Percentiles rank a stretch among this genome's conserved stretches.
Evolutionary conservation across 2,888 invertebrate genomes (phyloP).

Genomic region (Synanthedon formicaeformis): DNA sequence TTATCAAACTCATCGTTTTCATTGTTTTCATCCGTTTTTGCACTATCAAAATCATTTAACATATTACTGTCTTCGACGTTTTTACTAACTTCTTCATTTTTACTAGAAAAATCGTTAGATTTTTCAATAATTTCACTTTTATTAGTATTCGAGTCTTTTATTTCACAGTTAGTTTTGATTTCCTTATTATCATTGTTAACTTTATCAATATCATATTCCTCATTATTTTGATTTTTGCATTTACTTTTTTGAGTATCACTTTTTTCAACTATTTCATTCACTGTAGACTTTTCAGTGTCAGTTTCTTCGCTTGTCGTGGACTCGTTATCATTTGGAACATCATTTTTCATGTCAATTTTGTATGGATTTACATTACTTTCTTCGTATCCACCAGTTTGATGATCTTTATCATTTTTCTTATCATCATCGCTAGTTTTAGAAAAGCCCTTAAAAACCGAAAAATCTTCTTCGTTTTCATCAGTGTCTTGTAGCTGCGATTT

Average conservation of each 20-base stretch:
- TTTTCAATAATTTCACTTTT: not conserved
- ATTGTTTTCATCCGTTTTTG: not conserved
- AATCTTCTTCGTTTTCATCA: not conserved
- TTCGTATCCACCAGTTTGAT: not conserved
- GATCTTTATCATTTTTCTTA: not conserved
- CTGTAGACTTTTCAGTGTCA: not conserved
- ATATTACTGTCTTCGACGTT: not conserved
- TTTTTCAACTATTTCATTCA: not conserved
- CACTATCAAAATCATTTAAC: not conserved
- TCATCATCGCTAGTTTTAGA: not conserved
- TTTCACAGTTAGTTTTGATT: not conserved
- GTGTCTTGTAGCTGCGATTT: slow-evolving; percentile 8
- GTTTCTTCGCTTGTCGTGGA: too few species aligned
- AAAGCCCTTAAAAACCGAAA: too few species aligned
- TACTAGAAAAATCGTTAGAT: not conserved
- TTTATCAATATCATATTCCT: not conserved
- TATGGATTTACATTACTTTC: not conserved
- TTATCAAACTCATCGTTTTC: too few species aligned
- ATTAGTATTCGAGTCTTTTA: not conserved
- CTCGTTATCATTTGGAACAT: not conserved
- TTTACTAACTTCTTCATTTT: not conserved
- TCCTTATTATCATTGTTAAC: not conserved
- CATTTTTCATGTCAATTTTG: not conserved
- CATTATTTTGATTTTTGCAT: not conserved
- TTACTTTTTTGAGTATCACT: too few species aligned